phyloP scores from a whole-genome alignment of 2,888 invertebrate genomes.

The Nineta flava region DNA sequence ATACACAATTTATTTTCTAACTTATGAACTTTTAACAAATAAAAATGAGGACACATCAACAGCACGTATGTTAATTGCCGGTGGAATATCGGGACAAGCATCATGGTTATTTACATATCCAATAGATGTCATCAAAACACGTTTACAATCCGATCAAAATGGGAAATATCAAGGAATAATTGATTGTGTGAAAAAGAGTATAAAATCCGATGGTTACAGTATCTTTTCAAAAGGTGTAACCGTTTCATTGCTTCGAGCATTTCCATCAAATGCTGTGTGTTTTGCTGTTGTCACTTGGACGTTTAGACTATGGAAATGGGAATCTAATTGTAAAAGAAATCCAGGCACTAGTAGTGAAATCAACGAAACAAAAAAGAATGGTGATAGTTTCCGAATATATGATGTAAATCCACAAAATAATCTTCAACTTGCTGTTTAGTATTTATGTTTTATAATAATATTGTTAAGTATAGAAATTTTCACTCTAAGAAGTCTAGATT shows the following conservation, averaged over 20 bases:
- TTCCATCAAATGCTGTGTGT: constrained; percentile 85
- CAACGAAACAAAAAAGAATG: too few relatives aligned
- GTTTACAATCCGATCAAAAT: constrained; percentile 59
- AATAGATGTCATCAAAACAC: constrained; percentile 77
- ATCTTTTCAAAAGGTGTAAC: constrained; percentile 61
- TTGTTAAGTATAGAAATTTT: too few relatives aligned
- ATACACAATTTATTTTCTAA: constrained; percentile 70
- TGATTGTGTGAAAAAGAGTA: constrained; percentile 59
- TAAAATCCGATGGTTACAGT: constrained; percentile 48
- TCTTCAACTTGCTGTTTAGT: too few relatives aligned
- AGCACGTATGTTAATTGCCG: constrained; percentile 55
- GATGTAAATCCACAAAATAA: too few relatives aligned
- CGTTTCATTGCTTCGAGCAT: constrained; percentile 71
- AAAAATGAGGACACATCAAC: constrained; percentile 37
- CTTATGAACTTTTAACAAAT: constrained; percentile 53
- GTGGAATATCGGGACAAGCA: constrained; percentile 68
- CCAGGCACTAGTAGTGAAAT: too few relatives aligned
- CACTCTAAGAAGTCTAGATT: too few relatives aligned
- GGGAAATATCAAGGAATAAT: constrained; percentile 47
- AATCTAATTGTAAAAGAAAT: too few relatives aligned
- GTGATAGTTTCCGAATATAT: too few relatives aligned
- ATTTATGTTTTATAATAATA: too few relatives aligned
- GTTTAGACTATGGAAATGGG: constrained; percentile 31
- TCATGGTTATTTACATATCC: constrained; percentile 84
- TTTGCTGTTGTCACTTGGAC: constrained; percentile 77